Conservation (phyloP, 2,113 vertebrate species). For the Empidonax alnorum region DNA sequence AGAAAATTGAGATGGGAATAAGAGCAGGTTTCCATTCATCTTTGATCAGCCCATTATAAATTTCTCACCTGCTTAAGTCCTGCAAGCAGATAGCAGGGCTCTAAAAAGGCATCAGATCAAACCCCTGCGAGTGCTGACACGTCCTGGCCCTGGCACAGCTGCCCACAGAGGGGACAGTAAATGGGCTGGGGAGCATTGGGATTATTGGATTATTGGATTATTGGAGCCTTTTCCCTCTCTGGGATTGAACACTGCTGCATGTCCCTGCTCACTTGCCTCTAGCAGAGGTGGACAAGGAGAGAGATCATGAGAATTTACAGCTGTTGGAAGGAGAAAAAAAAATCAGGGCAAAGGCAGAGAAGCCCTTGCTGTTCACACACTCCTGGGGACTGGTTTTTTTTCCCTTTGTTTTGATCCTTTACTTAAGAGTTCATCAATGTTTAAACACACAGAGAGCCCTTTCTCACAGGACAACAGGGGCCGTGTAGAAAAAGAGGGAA, state of each 20-base stretch:
- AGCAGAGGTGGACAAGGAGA: background rate
- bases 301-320: background rate
- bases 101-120: background rate
- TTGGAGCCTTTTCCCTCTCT: background rate
- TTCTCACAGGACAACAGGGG: background rate
- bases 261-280: background rate
- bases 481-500: background rate
- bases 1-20: background rate
- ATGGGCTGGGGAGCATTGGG: background rate
- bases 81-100: background rate
- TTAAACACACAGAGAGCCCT: slow-evolving; percentile 4
- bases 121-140: background rate
- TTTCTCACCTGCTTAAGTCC: background rate
- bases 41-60: background rate
- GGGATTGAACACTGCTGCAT: background rate
- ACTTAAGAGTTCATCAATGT: slow-evolving; percentile 28
- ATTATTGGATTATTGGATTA: background rate
- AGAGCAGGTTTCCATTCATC: background rate
- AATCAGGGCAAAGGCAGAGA: background rate
- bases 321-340: background rate
- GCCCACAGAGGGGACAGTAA: background rate
- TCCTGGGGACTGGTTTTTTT: background rate
- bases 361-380: background rate
- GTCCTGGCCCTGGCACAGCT: background rate
- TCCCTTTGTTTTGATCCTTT: slow-evolving; percentile 47